Conservation (phyloP, 2,113 vertebrate genomes). For the Solea solea region DNA sequence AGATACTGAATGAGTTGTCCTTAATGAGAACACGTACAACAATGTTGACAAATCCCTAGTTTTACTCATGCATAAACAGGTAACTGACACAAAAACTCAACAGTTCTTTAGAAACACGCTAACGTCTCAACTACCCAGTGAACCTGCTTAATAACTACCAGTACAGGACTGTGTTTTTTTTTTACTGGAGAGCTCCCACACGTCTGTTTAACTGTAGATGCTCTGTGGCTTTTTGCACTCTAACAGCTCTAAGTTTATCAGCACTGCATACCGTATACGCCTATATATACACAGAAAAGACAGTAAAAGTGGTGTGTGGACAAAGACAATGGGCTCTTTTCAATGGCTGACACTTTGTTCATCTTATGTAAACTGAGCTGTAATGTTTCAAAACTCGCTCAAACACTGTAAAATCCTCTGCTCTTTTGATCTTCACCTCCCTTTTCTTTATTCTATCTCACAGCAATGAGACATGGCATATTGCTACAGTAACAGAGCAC, state of each 20-base stretch:
- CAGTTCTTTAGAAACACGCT: not conserved
- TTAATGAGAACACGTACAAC: too few species aligned
- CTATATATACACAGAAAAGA: not conserved
- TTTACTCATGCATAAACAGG: too few species aligned
- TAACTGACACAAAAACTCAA: not conserved
- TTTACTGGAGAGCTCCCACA: not conserved
- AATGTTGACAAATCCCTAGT: not conserved
- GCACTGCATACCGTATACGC: not conserved
- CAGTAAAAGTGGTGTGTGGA: not conserved
- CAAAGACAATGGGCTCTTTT: not conserved
- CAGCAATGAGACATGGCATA: conserved; percentile 5
- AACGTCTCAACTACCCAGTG: not conserved
- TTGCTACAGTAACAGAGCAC: conserved; percentile 26
- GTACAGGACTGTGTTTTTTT: not conserved
- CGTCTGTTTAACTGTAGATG: conserved; percentile 10
- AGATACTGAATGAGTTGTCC: not conserved
- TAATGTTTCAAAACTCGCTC: conserved; percentile 41
- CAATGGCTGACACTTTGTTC: conserved; percentile 21
- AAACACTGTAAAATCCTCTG: conserved; percentile 10
- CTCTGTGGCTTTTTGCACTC: conserved; percentile 6
- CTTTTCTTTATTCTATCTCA: conserved; percentile 1
- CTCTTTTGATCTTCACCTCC: not conserved
- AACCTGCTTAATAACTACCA: not conserved
- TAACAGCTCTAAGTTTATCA: not conserved
- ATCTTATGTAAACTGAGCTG: conserved; percentile 45